Conservation (phyloP, 2,113 vertebrate species). For the Python bivittatus region DNA sequence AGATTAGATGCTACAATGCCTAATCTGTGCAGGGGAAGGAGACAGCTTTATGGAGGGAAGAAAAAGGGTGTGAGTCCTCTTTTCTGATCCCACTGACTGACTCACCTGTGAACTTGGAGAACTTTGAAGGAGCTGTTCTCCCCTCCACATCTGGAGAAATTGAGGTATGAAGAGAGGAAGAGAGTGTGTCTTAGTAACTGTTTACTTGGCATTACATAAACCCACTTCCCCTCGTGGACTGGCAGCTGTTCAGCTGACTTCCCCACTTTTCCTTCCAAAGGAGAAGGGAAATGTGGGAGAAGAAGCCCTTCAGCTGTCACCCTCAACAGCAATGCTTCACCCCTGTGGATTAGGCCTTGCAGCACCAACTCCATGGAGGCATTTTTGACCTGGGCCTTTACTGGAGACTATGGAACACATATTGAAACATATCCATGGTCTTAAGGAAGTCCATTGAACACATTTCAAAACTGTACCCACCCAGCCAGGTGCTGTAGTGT, state of each 20-base stretch:
- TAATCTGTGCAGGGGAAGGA: background rate
- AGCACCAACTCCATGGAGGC: background rate
- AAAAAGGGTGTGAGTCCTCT: background rate
- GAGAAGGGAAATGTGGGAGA: background rate
- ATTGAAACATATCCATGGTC: background rate
- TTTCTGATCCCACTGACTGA: background rate
- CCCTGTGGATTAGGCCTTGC: background rate
- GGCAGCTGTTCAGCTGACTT: background rate
- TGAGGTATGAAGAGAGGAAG: background rate
- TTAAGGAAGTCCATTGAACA: background rate
- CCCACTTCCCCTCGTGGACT: background rate
- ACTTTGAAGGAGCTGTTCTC: background rate
- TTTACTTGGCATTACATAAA: no score
- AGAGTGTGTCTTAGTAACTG: background rate
- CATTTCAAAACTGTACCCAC: background rate
- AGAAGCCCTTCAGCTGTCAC: background rate
- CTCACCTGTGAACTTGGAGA: background rate
- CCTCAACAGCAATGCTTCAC: background rate
- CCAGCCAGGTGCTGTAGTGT: background rate
- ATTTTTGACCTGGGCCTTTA: background rate
- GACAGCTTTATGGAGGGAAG: background rate
- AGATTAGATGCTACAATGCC: background rate
- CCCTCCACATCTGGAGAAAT: background rate
- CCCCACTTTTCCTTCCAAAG: background rate
- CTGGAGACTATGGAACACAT: background rate